Percentiles rank a stretch among this genome's conserved stretches.
phyloP scores from a whole-genome alignment of 2,888 invertebrate genomes.

The Lymantria dispar region DNA sequence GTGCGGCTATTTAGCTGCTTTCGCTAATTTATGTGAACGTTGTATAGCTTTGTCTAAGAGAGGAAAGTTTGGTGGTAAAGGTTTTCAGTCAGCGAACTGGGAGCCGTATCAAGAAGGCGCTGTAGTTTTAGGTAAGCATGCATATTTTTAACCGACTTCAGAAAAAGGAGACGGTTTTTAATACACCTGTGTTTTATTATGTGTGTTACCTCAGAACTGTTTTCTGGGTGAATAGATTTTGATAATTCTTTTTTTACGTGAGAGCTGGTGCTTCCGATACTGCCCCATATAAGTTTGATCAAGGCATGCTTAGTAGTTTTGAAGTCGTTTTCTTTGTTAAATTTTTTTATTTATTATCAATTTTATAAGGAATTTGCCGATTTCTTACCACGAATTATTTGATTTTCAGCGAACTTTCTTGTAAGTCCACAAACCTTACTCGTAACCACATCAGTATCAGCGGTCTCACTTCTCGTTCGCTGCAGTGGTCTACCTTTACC shows the following conservation, averaged over 20 bases:
- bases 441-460: conserved; percentile 86
- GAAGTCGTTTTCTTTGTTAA: no score
- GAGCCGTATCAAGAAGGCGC: conserved; percentile 83
- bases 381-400: not conserved
- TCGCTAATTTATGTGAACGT: conserved; percentile 87
- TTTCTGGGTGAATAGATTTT: no score
- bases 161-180: no score
- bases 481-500: conserved; percentile 86
- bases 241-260: no score
- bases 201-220: no score
- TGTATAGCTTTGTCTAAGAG: conserved; percentile 79
- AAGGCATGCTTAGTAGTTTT: no score
- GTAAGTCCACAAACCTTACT: conserved; percentile 84
- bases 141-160: no score
- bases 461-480: conserved; percentile 88
- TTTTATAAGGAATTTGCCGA: no score
- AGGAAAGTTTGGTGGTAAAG: conserved; percentile 68
- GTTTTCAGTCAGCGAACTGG: conserved; percentile 77
- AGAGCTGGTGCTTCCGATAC: no score
- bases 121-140: conserved; percentile 83
- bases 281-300: no score
- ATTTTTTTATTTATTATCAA: no score
- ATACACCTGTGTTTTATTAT: no score
- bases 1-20: conserved; percentile 89
- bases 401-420: conserved; percentile 84